Base-by-base conservation (phyloP, 1,140 invertebrate species). In the Tetragnatha versicolor region DNA sequence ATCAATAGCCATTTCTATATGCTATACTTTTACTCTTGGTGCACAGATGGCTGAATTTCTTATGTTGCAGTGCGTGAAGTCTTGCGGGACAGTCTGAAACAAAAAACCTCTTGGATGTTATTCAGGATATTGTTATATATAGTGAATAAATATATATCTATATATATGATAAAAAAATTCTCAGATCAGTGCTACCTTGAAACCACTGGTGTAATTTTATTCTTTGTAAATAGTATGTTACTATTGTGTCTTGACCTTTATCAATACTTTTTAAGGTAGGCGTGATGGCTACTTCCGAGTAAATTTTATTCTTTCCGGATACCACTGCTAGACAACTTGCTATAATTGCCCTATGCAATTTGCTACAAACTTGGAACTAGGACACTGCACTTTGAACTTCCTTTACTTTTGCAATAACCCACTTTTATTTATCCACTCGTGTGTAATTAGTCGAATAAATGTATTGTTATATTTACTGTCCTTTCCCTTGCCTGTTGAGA, bases 161-260 rank as follows among this genome's bases (percentile, higher is more conserved):
- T 79, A 79, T 68, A 77, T 77, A 69, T 53, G 47, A 68, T 33
- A 53, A 69, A 53, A 69, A 42, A 55, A 69, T 69, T 79, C 76
- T 68, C 25, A 20, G 29, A 60, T 65, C 65, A 69, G 76, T 68
- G 45, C 42, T 63, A 61, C 39, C 45, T 69, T 60, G 45, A 39
- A 60, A 27, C 27, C 58, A 31, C 76, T 68, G 65, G 63, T 69
- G 76, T 79, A 79, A 79, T 69, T 79, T 79, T 79, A 37, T 65
- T 69, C 76, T 79, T 20, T 79, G 76, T 79, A 79, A 68, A 79
- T 79, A 79, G 65, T 47, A 68, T 68, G 63, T 61, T 79, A 79
- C 65, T 37, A 79, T 68, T 79, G 29, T 79, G n/a, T n/a, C 39
- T 79, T 45, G 27, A 76, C 49, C 25, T 77, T 77, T 77, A 77